These are phyloP conservation scores for Agraylea sexmaculata DNA, from an alignment of 1,140 invertebrate species.

Conservation along the genomic window DNA sequence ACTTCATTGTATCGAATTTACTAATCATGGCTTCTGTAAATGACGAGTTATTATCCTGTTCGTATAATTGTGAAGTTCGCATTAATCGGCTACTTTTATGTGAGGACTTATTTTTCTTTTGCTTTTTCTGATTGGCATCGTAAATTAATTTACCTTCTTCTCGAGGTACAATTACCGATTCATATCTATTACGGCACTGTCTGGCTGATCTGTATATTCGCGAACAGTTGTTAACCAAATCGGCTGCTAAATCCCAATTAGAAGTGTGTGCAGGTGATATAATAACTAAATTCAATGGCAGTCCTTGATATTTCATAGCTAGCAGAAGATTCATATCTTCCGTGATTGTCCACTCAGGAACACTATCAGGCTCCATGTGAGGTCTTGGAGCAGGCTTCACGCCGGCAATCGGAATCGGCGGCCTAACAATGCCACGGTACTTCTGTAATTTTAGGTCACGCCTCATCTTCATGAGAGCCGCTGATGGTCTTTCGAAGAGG, in stretches of 20 bases:
- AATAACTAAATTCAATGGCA: slow-evolving; percentile 67
- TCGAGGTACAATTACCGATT: slow-evolving; percentile 66
- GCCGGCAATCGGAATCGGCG: slow-evolving; percentile 45
- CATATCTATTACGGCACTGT: slow-evolving; percentile 74
- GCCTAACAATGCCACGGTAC: slow-evolving; percentile 49
- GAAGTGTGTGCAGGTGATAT: slow-evolving; percentile 73
- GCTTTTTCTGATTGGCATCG: slow-evolving; percentile 65
- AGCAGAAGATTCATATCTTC: slow-evolving; percentile 85
- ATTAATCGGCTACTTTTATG: slow-evolving; percentile 45
- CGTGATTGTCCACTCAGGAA: slow-evolving; percentile 77
- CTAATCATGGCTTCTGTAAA: slow-evolving; percentile 56
- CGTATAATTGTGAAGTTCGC: slow-evolving; percentile 69
- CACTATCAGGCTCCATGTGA: slow-evolving; percentile 47
- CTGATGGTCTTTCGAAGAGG: slow-evolving; percentile 75
- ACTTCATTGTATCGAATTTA: slow-evolving; percentile 72
- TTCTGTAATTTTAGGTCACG: slow-evolving; percentile 67
- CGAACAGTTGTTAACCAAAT: slow-evolving; percentile 75
- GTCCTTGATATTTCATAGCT: slow-evolving; percentile 69
- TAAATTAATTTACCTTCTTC: slow-evolving; percentile 77
- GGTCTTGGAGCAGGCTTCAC: slow-evolving; percentile 47
- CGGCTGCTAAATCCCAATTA: slow-evolving; percentile 93
- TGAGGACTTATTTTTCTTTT: slow-evolving; percentile 62
- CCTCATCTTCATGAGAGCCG: slow-evolving; percentile 63
- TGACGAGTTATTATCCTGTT: slow-evolving; percentile 71
- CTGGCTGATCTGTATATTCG: slow-evolving; percentile 76